phyloP scores from a whole-genome alignment of 1,140 invertebrate genomes.

The Archegozetes longisetosus region DNA sequence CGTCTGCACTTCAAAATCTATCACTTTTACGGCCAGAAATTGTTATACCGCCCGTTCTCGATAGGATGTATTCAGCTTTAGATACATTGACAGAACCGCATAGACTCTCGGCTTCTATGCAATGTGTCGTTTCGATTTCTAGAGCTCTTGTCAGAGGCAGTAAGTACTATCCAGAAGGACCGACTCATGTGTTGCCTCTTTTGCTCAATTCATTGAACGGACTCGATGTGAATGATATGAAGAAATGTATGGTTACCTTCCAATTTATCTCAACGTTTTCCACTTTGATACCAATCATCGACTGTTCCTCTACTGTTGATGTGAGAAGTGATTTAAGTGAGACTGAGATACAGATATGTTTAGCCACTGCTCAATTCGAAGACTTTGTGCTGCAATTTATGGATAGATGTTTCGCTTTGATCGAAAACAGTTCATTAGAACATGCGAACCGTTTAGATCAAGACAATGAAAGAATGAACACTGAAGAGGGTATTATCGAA shows the following conservation, averaged over 20 bases:
- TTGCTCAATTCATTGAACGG: conserved; percentile 62
- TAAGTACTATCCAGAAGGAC: conserved; percentile 50
- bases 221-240: conserved; percentile 75
- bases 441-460: conserved; percentile 29
- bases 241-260: conserved; percentile 57
- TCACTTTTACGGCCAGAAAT: conserved; percentile 59
- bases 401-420: conserved; percentile 50
- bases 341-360: conserved; percentile 54
- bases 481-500: conserved; percentile 51
- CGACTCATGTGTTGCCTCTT: conserved; percentile 59
- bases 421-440: conserved; percentile 53
- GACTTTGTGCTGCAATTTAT: conserved; percentile 74
- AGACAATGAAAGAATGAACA: conserved; percentile 39
- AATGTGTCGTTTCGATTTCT: conserved; percentile 50
- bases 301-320: conserved; percentile 55
- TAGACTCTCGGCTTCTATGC: conserved; percentile 57
- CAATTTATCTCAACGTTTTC: conserved; percentile 59
- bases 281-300: conserved; percentile 58
- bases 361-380: conserved; percentile 64
- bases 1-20: conserved; percentile 51
- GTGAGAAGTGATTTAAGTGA: conserved; percentile 51
- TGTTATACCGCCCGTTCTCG: conserved; percentile 48
- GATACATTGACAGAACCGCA: conserved; percentile 76
- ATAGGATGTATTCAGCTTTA: conserved; percentile 54
- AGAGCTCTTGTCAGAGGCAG: conserved; percentile 40